A percentile compares a stretch with the other conserved stretches of the same genome.
Conservation (phyloP, 2,113 vertebrate species). For the Sapayoa aenigma region DNA sequence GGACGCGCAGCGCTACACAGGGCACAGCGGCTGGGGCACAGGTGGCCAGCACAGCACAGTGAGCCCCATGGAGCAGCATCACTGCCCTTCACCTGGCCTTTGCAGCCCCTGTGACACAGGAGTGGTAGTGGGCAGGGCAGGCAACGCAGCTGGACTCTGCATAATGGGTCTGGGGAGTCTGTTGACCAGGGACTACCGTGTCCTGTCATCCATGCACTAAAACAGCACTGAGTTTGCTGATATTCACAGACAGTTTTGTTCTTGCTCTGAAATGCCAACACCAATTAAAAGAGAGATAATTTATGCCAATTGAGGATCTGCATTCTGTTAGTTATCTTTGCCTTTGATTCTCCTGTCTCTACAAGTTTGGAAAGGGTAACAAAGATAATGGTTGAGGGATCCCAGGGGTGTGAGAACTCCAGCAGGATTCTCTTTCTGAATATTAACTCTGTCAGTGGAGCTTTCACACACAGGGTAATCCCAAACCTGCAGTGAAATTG, state of each 20-base stretch:
- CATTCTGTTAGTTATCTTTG: neutral
- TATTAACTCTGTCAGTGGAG: neutral
- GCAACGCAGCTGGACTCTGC: neutral
- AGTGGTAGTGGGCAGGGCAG: neutral
- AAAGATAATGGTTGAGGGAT: neutral
- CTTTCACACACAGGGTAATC: neutral
- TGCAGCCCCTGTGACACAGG: rapidly evolving
- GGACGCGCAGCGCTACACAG: rapidly evolving
- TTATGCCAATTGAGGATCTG: neutral
- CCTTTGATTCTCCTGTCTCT: neutral
- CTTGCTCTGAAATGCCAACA: neutral
- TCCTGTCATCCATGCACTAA: rapidly evolving
- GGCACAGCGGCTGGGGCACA: rapidly evolving
- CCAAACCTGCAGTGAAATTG: neutral
- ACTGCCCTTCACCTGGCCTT: neutral
- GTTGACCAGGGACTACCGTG: neutral
- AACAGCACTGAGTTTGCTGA: rapidly evolving
- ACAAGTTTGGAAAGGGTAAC: neutral
- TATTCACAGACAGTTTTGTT: neutral
- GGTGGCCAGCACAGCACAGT: neutral
- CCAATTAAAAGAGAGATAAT: neutral
- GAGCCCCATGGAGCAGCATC: rapidly evolving
- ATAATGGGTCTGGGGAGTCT: rapidly evolving
- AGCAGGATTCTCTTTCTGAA: neutral
- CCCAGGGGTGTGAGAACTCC: neutral